Evolutionary conservation across 2,888 invertebrate genomes (phyloP).

Genomic region (Scaptomyza flava): DNA sequence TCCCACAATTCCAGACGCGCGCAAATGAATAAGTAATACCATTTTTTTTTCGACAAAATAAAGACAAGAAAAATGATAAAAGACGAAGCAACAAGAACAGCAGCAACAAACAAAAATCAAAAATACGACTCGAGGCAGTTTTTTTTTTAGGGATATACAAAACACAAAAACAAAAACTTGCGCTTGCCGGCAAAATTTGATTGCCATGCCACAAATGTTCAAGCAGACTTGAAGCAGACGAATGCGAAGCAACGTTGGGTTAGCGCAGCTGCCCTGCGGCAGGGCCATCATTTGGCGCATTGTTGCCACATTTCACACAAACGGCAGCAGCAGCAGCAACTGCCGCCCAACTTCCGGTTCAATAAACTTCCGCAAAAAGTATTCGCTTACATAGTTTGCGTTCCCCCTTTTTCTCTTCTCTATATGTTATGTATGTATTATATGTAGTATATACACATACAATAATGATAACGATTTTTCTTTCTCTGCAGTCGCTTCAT

Average conservation of each 20-base stretch:
- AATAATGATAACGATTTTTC: constrained; percentile 77
- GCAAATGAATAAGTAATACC: constrained; percentile 56
- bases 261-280: constrained; percentile 7
- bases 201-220: constrained; percentile 38
- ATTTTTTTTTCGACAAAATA: constrained; percentile 13
- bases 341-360: constrained; percentile 72
- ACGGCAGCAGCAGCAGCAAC: constrained; percentile 29
- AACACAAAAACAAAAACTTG: constrained; percentile 14
- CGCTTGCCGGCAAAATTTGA: constrained; percentile 37
- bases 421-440: background rate
- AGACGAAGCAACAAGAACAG: constrained; percentile 15
- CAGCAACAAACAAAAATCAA: constrained; percentile 43
- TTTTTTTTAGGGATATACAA: constrained; percentile 8
- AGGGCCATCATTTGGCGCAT: constrained; percentile 43
- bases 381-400: constrained; percentile 65
- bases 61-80: too few species aligned
- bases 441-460: constrained; percentile 41
- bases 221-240: constrained; percentile 55
- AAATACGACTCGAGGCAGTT: constrained; percentile 51
- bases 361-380: constrained; percentile 74
- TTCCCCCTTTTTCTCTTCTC: background rate
- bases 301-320: constrained; percentile 71
- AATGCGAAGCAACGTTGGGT: constrained; percentile 5
- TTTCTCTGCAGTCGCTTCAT: constrained; percentile 50
- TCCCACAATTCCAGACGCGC: constrained; percentile 25